A percentile compares a stretch with the other conserved stretches of the same genome.
phyloP scores from a whole-genome alignment of 1,140 invertebrate species.

The Heterodera carotae region DNA sequence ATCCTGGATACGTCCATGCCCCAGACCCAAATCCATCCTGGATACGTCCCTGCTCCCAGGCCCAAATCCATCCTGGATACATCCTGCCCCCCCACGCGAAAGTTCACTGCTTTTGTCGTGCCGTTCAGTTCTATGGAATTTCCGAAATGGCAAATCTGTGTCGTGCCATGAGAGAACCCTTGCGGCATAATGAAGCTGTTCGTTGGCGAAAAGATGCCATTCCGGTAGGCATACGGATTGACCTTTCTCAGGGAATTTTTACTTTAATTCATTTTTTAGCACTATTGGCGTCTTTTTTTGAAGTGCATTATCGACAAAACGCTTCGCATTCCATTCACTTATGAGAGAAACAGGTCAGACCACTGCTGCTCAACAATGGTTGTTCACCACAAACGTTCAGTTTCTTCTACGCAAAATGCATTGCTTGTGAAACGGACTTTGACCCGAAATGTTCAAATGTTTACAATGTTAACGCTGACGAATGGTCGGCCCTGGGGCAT shows the following conservation, averaged over 20 bases:
- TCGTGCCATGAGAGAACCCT: constrained; percentile 28
- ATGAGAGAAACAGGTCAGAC: constrained; percentile 21
- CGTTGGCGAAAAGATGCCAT: constrained; percentile 36
- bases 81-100: too few species aligned
- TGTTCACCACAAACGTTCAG: neutral
- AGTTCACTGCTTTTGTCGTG: neutral
- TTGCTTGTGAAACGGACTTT: constrained; percentile 30
- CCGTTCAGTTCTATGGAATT: constrained; percentile 35
- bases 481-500: constrained; percentile 26
- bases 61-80: too few species aligned
- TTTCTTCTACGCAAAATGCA: constrained; percentile 37
- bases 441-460: constrained; percentile 30
- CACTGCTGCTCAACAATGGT: neutral
- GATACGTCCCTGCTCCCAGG: too few species aligned
- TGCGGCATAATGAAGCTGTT: constrained; percentile 24
- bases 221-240: neutral
- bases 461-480: constrained; percentile 21
- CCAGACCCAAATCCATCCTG: too few species aligned
- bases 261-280: constrained; percentile 17
- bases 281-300: constrained; percentile 27
- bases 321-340: constrained; percentile 30
- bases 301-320: constrained; percentile 32
- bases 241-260: too few species aligned
- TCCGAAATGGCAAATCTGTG: constrained; percentile 37
- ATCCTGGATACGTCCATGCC: too few species aligned